A percentile compares a stretch with the other conserved stretches of the same genome.
phyloP scores from a whole-genome alignment of 1,140 invertebrate species.

The Sarcophaga bullata region DNA sequence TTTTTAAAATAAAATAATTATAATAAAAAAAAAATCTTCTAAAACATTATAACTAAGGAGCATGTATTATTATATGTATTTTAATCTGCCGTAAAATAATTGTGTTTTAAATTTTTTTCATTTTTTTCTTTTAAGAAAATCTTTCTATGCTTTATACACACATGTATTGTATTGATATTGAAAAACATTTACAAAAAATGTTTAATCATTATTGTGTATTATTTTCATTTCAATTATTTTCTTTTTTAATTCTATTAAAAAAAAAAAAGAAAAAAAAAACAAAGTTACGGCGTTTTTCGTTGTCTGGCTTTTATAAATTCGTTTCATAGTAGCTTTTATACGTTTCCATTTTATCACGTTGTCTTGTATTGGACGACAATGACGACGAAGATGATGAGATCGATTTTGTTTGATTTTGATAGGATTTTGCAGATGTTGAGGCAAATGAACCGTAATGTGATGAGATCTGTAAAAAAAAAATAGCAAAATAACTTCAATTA shows the following conservation, averaged over 20 bases:
- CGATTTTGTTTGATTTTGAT: constrained; percentile 38
- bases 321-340: constrained; percentile 65
- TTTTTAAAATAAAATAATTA: no score
- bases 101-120: no score
- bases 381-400: constrained; percentile 42
- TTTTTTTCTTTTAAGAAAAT: background rate
- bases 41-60: no score
- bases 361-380: constrained; percentile 47
- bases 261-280: constrained; percentile 16
- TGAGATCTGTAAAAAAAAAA: constrained; percentile 39
- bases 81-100: no score
- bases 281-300: background rate
- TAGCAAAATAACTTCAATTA: background rate
- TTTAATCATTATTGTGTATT: constrained; percentile 20
- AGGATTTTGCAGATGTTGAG: constrained; percentile 37
- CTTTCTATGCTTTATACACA: background rate
- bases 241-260: constrained; percentile 26
- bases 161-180: background rate
- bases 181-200: background rate
- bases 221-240: constrained; percentile 14
- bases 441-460: constrained; percentile 41
- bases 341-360: constrained; percentile 58
- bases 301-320: constrained; percentile 55
- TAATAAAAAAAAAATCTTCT: no score
- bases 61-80: no score